Percentiles rank a stretch among this genome's conserved stretches.
Conservation (phyloP, 2,113 vertebrate species). For the Hippocampus zosterae region DNA sequence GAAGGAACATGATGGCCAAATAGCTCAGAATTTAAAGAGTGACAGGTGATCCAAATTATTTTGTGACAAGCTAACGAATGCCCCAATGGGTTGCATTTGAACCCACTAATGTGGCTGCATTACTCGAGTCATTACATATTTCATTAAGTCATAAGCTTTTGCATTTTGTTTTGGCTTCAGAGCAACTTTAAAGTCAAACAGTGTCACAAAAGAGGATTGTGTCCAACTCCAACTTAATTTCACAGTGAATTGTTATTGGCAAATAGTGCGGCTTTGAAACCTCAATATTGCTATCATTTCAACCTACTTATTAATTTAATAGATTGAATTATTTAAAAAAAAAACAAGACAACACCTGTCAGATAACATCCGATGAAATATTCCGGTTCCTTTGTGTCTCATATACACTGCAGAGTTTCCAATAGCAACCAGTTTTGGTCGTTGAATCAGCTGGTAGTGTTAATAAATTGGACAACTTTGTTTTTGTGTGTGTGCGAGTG, state of each 20-base stretch:
- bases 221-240: no score
- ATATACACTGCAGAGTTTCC: slow-evolving; percentile 24
- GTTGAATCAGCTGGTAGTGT: slow-evolving; percentile 50
- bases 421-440: slow-evolving; percentile 23
- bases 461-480: slow-evolving; percentile 41
- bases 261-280: background rate
- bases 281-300: background rate
- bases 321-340: background rate
- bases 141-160: no score
- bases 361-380: background rate
- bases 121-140: no score
- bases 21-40: background rate
- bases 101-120: no score
- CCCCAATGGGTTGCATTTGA: no score
- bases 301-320: background rate
- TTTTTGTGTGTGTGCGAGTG: background rate
- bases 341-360: no score
- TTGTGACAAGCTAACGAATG: background rate
- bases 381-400: slow-evolving; percentile 26
- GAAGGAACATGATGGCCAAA: background rate
- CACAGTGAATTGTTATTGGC: background rate
- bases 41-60: background rate
- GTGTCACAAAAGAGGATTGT: no score
- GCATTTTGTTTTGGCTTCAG: no score
- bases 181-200: no score